Conservation (phyloP, 2,888 invertebrate genomes). For the Anoplius nigerrimus region DNA sequence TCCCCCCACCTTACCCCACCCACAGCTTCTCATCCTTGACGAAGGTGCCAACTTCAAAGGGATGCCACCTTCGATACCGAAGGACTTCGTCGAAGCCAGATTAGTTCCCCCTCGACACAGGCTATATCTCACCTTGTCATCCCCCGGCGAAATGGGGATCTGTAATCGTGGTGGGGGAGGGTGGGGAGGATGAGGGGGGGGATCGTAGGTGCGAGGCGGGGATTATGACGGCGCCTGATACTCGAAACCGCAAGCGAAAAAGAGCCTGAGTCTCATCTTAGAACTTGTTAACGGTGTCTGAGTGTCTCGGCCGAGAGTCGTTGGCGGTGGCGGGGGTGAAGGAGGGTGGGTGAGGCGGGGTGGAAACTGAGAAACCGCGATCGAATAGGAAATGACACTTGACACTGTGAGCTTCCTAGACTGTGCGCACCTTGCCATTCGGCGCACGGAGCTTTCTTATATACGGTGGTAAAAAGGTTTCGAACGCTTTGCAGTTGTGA, state of each 20-base stretch:
- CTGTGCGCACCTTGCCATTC: too few relatives aligned
- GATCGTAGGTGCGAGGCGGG: slow-evolving; percentile 23
- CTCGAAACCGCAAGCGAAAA: slow-evolving; percentile 31
- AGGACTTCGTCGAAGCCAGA: slow-evolving; percentile 53
- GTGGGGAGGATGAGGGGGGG: background rate
- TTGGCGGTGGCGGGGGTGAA: background rate
- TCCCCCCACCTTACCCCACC: too few relatives aligned
- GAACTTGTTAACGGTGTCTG: background rate
- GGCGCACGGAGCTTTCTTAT: too few relatives aligned
- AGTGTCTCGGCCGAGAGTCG: background rate
- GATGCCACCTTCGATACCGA: slow-evolving; percentile 33
- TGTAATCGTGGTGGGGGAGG: slow-evolving; percentile 1
- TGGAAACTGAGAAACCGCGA: background rate
- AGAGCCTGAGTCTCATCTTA: slow-evolving; percentile 1
- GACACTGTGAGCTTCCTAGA: too few relatives aligned
- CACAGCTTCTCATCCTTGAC: background rate
- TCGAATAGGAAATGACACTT: too few relatives aligned
- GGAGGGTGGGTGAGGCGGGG: background rate
- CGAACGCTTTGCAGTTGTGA: too few relatives aligned
- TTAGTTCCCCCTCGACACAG: slow-evolving; percentile 41
- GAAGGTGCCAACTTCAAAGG: slow-evolving; percentile 45
- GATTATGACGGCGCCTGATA: slow-evolving; percentile 39
- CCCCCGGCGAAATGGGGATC: slow-evolving; percentile 27
- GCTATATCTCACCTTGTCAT: slow-evolving; percentile 32
- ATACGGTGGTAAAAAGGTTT: too few relatives aligned